Percentiles rank a stretch among this genome's conserved stretches.
phyloP scores from a whole-genome alignment of 2,888 invertebrate species.

The Lobophora halterata region DNA sequence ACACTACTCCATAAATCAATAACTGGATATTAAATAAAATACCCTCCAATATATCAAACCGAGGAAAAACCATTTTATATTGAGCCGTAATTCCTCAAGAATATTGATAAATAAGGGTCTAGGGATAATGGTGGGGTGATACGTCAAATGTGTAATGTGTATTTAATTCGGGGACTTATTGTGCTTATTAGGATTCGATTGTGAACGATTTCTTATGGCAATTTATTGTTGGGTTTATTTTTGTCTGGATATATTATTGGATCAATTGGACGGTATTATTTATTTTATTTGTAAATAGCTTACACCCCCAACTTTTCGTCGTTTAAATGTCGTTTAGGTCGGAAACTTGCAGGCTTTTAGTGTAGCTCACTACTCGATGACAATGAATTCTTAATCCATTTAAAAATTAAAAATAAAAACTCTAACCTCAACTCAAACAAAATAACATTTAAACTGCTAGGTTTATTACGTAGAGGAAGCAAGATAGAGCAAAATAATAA shows the following conservation, averaged over 20 bases:
- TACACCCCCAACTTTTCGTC: no score
- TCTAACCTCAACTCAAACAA: no score
- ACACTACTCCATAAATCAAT: slow-evolving; percentile 68
- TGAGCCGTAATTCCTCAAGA: slow-evolving; percentile 36
- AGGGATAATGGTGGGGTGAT: slow-evolving; percentile 39
- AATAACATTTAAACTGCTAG: no score
- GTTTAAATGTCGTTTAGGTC: no score
- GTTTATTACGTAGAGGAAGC: no score
- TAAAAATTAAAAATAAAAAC: no score
- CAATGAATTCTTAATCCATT: no score
- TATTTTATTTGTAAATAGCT: no score
- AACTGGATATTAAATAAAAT: slow-evolving; percentile 74
- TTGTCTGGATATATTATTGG: slow-evolving; percentile 26
- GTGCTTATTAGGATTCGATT: slow-evolving; percentile 60
- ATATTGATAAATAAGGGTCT: slow-evolving; percentile 33
- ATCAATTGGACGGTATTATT: no score
- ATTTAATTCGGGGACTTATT: slow-evolving; percentile 67
- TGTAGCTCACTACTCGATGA: no score
- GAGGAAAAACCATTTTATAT: slow-evolving; percentile 51
- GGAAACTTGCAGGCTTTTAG: no score
- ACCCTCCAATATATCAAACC: slow-evolving; percentile 63
- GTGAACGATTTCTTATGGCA: slow-evolving; percentile 49
- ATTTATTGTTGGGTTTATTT: slow-evolving; percentile 42
- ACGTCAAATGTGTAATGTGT: slow-evolving; percentile 60
- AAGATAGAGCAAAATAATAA: no score